Percentiles rank a stretch among this genome's conserved stretches.
Evolutionary conservation across 2,797 vertebrate genomes (phyloP).

Genomic region (Margarornis squamiger): DNA sequence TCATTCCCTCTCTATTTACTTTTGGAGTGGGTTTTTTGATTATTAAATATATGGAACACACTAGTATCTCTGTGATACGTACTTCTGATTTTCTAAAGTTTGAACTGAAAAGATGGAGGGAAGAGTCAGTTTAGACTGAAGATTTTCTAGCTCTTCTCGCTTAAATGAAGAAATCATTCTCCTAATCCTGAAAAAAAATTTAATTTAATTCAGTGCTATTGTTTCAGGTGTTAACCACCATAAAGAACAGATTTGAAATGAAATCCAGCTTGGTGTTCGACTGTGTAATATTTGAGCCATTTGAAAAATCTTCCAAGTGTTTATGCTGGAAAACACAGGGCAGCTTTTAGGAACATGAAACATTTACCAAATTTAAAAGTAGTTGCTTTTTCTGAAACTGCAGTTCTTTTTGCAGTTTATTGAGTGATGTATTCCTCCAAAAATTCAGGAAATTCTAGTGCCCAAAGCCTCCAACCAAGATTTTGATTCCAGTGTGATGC

Average conservation of each 20-base stretch:
- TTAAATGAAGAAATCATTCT: background rate
- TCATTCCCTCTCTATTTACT: background rate
- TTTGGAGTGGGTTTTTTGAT: accelerated
- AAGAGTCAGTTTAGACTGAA: background rate
- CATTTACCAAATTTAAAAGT: background rate
- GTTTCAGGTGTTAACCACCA: background rate
- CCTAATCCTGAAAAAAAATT: background rate
- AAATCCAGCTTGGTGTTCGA: background rate
- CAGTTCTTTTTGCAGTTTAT: background rate
- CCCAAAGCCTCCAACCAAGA: background rate
- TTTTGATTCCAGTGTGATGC: background rate
- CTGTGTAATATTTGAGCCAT: background rate
- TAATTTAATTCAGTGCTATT: background rate
- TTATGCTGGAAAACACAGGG: background rate
- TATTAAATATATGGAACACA: background rate
- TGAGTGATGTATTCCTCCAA: background rate
- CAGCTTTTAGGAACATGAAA: background rate
- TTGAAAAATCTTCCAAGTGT: background rate
- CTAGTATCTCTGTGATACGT: accelerated
- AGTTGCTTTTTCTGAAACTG: background rate
- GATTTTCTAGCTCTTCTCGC: background rate
- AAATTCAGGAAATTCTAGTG: background rate
- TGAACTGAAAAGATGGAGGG: background rate
- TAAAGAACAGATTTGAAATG: background rate
- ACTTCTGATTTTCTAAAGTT: background rate